Conservation (phyloP, 35 echinoderm and acorn worm species). For the Diadema setosum region DNA sequence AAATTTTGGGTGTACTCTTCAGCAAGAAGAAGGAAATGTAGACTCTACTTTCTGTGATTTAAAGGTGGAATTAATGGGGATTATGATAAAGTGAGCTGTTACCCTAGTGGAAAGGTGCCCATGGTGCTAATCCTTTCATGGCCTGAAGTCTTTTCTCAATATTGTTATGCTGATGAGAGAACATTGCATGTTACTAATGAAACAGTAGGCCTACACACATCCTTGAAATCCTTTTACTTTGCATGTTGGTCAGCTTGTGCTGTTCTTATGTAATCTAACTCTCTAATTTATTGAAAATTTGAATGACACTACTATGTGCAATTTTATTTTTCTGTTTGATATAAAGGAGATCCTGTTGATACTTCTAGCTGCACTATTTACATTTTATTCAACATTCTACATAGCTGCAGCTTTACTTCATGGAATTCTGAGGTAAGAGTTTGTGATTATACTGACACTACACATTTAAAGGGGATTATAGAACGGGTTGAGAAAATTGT, state of each 20-base stretch:
- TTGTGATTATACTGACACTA: too few species aligned
- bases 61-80: too few species aligned
- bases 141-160: not conserved
- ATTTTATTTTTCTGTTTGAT: not conserved
- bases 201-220: not conserved
- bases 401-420: conserved; percentile 1
- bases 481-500: too few species aligned
- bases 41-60: too few species aligned
- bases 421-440: conserved; percentile 12
- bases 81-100: too few species aligned
- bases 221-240: not conserved
- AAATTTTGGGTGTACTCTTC: too few species aligned
- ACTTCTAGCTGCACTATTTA: not conserved
- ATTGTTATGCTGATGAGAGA: not conserved
- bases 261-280: not conserved
- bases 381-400: conserved; percentile 27
- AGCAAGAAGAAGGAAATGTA: too few species aligned
- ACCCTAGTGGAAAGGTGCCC: too few species aligned
- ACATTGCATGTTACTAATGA: not conserved
- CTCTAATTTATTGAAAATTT: not conserved
- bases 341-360: not conserved
- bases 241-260: not conserved
- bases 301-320: not conserved
- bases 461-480: too few species aligned
- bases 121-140: too few species aligned